Conservation (phyloP, 2,888 invertebrate genomes). For the Xestia xanthographa region DNA sequence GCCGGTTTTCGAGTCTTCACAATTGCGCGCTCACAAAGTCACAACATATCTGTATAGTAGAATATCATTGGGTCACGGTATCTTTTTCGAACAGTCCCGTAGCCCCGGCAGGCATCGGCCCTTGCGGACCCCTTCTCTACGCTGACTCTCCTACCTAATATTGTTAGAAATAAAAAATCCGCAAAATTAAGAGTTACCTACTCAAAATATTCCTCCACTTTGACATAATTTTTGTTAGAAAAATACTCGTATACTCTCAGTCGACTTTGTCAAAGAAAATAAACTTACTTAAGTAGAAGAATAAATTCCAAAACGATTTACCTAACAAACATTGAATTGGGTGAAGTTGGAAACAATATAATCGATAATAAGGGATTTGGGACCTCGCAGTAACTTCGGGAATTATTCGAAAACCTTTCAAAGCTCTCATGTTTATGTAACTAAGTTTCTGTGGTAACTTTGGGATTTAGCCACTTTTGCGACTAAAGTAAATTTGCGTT, state of each 20-base stretch:
- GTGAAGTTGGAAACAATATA: conserved; percentile 61
- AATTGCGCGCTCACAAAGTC: too few species aligned
- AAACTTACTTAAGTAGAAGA: conserved; percentile 9
- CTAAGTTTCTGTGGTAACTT: conserved; percentile 40
- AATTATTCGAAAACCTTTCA: conserved; percentile 55
- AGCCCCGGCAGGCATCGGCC: too few species aligned
- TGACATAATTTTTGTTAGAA: background rate
- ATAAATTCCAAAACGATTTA: too few species aligned
- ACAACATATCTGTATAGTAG: too few species aligned
- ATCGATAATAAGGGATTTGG: conserved; percentile 60
- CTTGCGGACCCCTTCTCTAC: too few species aligned
- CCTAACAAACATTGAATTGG: conserved; percentile 37
- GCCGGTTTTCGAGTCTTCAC: too few species aligned
- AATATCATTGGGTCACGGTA: too few species aligned
- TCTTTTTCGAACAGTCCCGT: too few species aligned
- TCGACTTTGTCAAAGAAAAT: background rate
- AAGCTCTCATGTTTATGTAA: conserved; percentile 54
- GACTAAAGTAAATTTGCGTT: background rate
- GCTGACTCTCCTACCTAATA: too few species aligned
- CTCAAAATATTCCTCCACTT: background rate
- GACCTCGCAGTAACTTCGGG: conserved; percentile 46
- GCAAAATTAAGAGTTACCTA: background rate
- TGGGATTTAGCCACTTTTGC: conserved; percentile 31
- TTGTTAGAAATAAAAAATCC: background rate
- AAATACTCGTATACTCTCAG: background rate